Percentiles rank a stretch among this genome's conserved stretches.
phyloP scores from a whole-genome alignment of 2,113 vertebrate genomes.

The Ochotona curzoniae region DNA sequence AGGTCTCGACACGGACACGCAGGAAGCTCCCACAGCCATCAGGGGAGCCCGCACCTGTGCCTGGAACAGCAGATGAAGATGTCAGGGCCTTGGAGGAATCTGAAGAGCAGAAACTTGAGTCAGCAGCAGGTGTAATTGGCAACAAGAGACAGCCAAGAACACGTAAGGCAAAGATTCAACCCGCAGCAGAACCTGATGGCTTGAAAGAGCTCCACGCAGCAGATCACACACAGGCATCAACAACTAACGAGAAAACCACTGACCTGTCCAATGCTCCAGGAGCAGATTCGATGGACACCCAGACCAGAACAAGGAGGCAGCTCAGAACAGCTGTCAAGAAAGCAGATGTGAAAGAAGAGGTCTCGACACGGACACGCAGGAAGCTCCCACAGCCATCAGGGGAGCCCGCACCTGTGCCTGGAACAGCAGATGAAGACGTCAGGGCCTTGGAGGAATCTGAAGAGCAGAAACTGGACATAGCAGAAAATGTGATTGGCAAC shows the following conservation, averaged over 20 bases:
- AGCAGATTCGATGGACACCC: rapidly evolving
- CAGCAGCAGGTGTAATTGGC: conserved; percentile 4
- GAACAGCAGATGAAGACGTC: background rate
- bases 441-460: background rate
- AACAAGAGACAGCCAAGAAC: conserved; percentile 62
- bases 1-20: rapidly evolving
- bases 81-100: background rate
- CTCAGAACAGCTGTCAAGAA: background rate
- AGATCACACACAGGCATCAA: too few species aligned
- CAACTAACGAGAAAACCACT: too few species aligned
- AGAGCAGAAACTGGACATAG: background rate
- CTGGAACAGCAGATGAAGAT: background rate
- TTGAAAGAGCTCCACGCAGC: background rate
- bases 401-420: rapidly evolving
- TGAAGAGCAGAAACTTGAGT: background rate
- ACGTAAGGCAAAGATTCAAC: background rate
- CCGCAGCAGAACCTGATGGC: background rate
- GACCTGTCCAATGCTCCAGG: too few species aligned
- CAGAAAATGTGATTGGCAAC: conserved; percentile 18
- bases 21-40: background rate
- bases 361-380: rapidly evolving
- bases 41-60: background rate
- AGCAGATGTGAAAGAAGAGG: rapidly evolving
- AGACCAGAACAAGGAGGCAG: background rate
- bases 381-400: background rate